Conservation (phyloP, 2,797 vertebrate species). For the Salmo trutta region DNA sequence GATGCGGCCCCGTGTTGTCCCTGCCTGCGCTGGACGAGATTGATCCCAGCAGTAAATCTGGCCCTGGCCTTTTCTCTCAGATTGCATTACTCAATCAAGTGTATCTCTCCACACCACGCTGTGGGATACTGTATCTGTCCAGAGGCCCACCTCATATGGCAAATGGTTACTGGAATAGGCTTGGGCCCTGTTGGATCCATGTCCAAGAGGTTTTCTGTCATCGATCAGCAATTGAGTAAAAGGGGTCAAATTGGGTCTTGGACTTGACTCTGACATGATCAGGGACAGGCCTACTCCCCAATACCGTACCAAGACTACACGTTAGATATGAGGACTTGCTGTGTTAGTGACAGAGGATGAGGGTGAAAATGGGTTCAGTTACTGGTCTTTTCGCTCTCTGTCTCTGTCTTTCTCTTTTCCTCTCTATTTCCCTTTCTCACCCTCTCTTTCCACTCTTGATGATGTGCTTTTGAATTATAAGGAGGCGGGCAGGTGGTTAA, state of each 20-base stretch:
- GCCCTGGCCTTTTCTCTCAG: constrained; percentile 37
- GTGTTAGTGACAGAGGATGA: background rate
- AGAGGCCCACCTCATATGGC: constrained; percentile 4
- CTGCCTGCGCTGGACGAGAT: constrained; percentile 44
- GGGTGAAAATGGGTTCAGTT: background rate
- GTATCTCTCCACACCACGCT: constrained; percentile 20
- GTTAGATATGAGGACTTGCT: background rate
- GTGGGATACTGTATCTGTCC: constrained; percentile 19
- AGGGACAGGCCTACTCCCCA: background rate
- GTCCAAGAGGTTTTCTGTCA: background rate
- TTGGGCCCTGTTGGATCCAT: constrained; percentile 9
- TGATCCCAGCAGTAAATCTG: constrained; percentile 37
- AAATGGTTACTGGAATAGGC: constrained; percentile 21
- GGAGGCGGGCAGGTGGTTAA: constrained; percentile 55
- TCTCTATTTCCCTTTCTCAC: background rate
- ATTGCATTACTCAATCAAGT: constrained; percentile 50
- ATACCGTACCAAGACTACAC: background rate
- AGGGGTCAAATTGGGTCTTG: background rate
- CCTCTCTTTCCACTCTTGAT: background rate
- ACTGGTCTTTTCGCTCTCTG: background rate
- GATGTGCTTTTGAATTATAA: constrained; percentile 27
- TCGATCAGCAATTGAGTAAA: background rate
- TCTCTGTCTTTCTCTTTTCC: background rate
- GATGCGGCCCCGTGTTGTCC: constrained; percentile 3
- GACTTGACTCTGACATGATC: background rate